phyloP scores from a whole-genome alignment of 1,140 invertebrate genomes.

The Solenopsis invicta region DNA sequence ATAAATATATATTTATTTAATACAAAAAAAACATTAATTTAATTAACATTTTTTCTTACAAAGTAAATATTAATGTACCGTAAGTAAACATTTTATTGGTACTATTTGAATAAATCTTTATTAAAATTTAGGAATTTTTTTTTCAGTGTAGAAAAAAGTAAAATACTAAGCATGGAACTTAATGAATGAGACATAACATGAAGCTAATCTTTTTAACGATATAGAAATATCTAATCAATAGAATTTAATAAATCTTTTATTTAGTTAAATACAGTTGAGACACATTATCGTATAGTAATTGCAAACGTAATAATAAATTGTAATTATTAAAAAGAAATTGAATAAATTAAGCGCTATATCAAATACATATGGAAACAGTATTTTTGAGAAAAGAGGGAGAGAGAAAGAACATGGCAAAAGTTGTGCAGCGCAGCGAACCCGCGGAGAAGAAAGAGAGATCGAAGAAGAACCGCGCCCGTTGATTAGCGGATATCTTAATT shows the following conservation, averaged over 20 bases:
- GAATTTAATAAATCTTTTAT: slow-evolving; percentile 1
- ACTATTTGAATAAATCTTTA: too few species aligned
- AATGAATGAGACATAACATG: background rate
- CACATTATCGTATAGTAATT: background rate
- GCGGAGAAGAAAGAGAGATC: slow-evolving; percentile 54
- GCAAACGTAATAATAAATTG: background rate
- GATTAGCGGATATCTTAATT: slow-evolving; percentile 86
- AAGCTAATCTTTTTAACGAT: background rate
- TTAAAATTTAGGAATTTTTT: too few species aligned
- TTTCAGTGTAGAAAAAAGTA: background rate
- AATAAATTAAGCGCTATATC: background rate
- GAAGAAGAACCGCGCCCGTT: slow-evolving; percentile 74
- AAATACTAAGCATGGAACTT: background rate
- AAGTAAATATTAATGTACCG: too few species aligned
- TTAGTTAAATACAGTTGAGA: background rate
- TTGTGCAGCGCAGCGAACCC: slow-evolving; percentile 24
- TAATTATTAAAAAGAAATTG: background rate
- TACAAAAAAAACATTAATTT: too few species aligned
- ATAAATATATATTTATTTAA: too few species aligned
- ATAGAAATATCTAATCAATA: background rate
- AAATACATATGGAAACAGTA: background rate
- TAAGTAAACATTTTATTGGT: too few species aligned
- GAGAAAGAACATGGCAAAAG: slow-evolving; percentile 12
- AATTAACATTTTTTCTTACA: too few species aligned
- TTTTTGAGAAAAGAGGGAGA: background rate